A percentile compares a stretch with the other conserved stretches of the same genome.
Evolutionary conservation across 2,797 vertebrate genomes (phyloP).

Genomic region (Lagocephalus sceleratus): DNA sequence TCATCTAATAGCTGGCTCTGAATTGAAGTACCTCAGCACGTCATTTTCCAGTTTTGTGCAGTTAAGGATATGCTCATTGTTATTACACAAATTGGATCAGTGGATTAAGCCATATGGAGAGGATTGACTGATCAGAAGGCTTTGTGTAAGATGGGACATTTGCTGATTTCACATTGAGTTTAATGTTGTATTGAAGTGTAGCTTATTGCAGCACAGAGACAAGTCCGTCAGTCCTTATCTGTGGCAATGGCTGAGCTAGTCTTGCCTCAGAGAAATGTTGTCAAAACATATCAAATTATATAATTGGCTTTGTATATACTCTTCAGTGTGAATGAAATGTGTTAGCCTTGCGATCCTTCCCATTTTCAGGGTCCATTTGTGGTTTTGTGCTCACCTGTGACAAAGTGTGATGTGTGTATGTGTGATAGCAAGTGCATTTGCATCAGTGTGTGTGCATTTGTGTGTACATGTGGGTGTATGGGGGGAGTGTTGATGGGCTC

Average conservation of each 20-base stretch:
- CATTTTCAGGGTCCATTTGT: conserved; percentile 28
- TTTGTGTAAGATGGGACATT: conserved; percentile 17
- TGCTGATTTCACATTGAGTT: conserved; percentile 21
- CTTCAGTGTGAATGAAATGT: conserved; percentile 43
- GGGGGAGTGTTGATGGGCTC: conserved; percentile 72
- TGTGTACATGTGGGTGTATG: conserved; percentile 40
- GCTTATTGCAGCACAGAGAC: conserved; percentile 16
- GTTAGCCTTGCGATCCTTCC: conserved; percentile 25
- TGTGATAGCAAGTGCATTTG: conserved; percentile 29
- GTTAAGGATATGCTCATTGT: conserved; percentile 20
- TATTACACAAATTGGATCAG: conserved; percentile 22
- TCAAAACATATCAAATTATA: conserved; percentile 36
- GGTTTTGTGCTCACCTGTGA: conserved; percentile 61
- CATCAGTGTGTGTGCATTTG: conserved; percentile 34
- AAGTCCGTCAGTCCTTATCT: conserved; percentile 21
- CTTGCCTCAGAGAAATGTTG: conserved; percentile 33
- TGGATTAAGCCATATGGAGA: conserved; percentile 14
- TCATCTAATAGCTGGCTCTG: conserved; percentile 27
- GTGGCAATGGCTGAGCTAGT: conserved; percentile 23
- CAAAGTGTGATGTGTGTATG: conserved; percentile 43
- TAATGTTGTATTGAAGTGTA: conserved; percentile 14
- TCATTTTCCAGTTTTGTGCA: conserved; percentile 6
- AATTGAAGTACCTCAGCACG: conserved; percentile 27
- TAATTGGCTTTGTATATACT: conserved; percentile 33
- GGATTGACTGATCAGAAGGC: conserved; percentile 11